These are phyloP conservation scores for Arctopsyche grandis DNA, from an alignment of 1,140 invertebrate species.

Conservation along the genomic window DNA sequence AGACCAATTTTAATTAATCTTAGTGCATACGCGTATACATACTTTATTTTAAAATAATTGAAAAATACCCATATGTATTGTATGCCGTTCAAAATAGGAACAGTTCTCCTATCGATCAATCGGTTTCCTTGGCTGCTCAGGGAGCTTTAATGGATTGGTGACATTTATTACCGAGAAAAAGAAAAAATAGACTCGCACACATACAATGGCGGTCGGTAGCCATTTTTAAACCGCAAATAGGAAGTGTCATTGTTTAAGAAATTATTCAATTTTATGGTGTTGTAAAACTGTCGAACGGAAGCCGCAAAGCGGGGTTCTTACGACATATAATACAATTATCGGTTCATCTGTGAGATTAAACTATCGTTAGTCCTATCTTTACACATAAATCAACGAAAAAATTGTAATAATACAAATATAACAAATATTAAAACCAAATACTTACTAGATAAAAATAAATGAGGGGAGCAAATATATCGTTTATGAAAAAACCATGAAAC, in stretches of 20 bases:
- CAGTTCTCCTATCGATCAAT: constrained; percentile 45
- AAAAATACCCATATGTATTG: not conserved
- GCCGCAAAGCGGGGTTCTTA: not conserved
- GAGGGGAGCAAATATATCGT: no score
- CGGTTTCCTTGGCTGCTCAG: constrained; percentile 36
- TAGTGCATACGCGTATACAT: not conserved
- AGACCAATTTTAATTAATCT: no score
- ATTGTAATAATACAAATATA: no score
- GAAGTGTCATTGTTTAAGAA: constrained; percentile 41
- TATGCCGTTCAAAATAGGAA: constrained; percentile 2
- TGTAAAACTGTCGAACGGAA: not conserved
- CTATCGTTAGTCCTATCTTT: no score
- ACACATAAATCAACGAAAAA: no score
- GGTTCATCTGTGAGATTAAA: not conserved
- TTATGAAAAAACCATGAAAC: no score
- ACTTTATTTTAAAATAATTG: not conserved
- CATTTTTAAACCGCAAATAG: constrained; percentile 50
- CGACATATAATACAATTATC: no score
- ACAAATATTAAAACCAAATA: no score
- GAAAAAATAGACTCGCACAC: constrained; percentile 47
- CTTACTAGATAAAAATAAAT: no score
- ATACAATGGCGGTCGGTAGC: constrained; percentile 43
- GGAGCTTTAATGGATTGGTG: constrained; percentile 53
- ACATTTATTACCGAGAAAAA: constrained; percentile 54
- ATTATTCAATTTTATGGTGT: constrained; percentile 19